Evolutionary conservation across 2,113 vertebrate genomes (phyloP).

Genomic region (Burhinus bistriatus): DNA sequence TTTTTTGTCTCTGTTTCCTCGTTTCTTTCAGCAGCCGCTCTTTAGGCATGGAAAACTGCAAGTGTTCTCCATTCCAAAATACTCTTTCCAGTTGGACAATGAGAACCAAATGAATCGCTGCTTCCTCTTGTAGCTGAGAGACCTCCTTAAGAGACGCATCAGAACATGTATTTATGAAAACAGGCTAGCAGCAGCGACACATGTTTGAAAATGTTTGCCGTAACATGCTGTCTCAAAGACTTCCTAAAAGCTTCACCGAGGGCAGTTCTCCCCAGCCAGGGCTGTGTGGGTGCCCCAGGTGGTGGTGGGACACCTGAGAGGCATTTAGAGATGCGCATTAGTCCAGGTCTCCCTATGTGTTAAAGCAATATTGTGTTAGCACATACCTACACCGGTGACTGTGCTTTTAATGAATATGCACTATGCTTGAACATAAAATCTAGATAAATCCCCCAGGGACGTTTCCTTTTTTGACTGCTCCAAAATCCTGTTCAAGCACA

Average conservation of each 20-base stretch:
- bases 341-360: not conserved
- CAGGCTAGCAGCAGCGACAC: not conserved
- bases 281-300: not conserved
- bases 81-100: not conserved
- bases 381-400: not conserved
- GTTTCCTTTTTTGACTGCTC: not conserved
- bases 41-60: not conserved
- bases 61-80: not conserved
- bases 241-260: not conserved
- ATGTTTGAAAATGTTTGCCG: not conserved
- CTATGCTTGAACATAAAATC: not conserved
- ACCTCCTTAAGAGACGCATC: not conserved
- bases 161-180: not conserved
- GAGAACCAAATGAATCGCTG: not conserved
- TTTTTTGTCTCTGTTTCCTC: not conserved
- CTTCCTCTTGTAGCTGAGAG: not conserved
- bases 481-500: accelerated
- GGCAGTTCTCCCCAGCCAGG: not conserved
- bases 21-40: not conserved
- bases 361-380: not conserved
- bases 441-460: not conserved
- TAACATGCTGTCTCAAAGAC: not conserved
- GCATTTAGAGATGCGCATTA: not conserved
- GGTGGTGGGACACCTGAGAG: not conserved
- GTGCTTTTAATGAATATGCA: not conserved